Conservation (phyloP, 1,140 invertebrate genomes). For the Heliconius himera region DNA sequence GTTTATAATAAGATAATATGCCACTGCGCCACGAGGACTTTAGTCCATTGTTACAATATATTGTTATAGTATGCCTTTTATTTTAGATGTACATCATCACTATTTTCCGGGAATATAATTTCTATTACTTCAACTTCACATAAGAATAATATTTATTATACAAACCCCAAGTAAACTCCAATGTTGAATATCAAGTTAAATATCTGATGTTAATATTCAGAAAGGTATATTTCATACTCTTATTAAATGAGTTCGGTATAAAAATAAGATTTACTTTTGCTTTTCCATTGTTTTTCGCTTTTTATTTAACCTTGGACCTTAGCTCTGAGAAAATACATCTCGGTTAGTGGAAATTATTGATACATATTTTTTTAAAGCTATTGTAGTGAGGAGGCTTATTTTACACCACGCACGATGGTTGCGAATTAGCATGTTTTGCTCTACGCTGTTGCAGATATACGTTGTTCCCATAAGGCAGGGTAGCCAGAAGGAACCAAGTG, state of each 20-base stretch:
- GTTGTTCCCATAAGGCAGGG: too few species aligned
- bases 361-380: too few species aligned
- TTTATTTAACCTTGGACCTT: not conserved
- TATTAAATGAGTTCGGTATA: not conserved
- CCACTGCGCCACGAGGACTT: too few species aligned
- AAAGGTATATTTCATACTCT: not conserved
- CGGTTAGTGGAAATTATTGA: constrained; percentile 4
- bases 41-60: too few species aligned
- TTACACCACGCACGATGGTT: too few species aligned
- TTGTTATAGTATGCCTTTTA: too few species aligned
- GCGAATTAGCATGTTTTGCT: too few species aligned
- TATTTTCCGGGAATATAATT: not conserved
- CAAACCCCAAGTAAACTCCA: constrained; percentile 19
- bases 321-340: not conserved
- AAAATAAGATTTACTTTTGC: constrained; percentile 1
- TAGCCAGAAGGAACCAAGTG: too few species aligned
- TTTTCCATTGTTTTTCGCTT: not conserved
- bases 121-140: constrained; percentile 10
- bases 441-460: too few species aligned
- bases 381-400: too few species aligned
- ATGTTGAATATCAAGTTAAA: constrained; percentile 27
- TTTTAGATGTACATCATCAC: not conserved
- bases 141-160: constrained; percentile 24
- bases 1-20: too few species aligned
- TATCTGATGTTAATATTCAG: constrained; percentile 10